Evolutionary conservation across 1,140 invertebrate genomes (phyloP), one percentile per base, ranked within the genome.

Genomic region (Ceratitis capitata): DNA sequence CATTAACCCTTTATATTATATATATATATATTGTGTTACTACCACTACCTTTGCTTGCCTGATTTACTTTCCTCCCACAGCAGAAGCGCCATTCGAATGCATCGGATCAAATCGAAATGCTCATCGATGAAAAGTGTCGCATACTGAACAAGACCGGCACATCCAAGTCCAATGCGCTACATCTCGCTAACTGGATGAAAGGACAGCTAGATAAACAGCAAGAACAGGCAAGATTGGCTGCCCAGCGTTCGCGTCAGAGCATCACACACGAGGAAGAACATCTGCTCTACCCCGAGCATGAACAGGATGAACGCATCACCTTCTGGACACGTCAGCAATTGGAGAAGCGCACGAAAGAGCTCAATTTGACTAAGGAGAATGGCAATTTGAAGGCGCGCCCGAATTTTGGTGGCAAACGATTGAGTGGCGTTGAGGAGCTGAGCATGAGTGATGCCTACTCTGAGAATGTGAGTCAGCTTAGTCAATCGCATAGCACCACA

Each of bases 271-370:
- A 91, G 85, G 89, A 91, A 39, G 89, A 90, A 85, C 89, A 90
- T 83, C 45, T 90, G 74, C 88, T 90, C 9, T 91, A 89, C 45
- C 88, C 86, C 91, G 92, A 91, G 92, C 93, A 91, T 92, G 92
- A 87, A 88, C 89, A 94, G 91, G 87, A 93, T 87, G 91, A 94
- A 90, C 90, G 93, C 12, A 92, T 92, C 45, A 94, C 95, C 83
- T 94, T 95, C 82, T 97, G 96, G 96, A 96, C 95, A 58, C 92
- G 94, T 29, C 94, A 95, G 88, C 94, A 95, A 89, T 88, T 95
- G 86, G 93, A 94, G 86, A 94, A 94, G 87, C 92, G 95, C 82
- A 94, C 94, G 23, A 94, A 94, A 89, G 95, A 95, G 89, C 89
- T 95, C n/a, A 94, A 94, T 85, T 88, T 95, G 85, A 85, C 88